Percentiles rank a stretch among this genome's conserved stretches.
phyloP scores from a whole-genome alignment of 2,113 vertebrate genomes.

The Acrocephalus arundinaceus region DNA sequence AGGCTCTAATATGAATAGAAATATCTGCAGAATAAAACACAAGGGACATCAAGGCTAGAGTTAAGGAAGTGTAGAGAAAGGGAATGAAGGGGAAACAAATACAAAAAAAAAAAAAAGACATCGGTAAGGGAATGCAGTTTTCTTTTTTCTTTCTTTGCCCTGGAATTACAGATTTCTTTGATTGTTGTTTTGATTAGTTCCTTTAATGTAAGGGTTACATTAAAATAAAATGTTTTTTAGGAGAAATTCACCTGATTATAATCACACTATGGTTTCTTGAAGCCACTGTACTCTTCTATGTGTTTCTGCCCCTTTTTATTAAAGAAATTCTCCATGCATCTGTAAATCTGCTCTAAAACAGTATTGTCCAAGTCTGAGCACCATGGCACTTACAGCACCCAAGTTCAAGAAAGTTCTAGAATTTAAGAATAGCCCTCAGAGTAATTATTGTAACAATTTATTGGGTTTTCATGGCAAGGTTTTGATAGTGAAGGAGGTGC shows the following conservation, averaged over 20 bases:
- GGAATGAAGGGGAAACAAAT: not conserved
- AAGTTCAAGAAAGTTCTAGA: not conserved
- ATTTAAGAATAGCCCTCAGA: not conserved
- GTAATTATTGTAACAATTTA: not conserved
- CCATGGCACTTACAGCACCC: not conserved
- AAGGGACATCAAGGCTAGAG: not conserved
- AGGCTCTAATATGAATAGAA: not conserved
- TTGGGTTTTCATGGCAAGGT: not conserved
- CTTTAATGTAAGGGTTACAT: not conserved
- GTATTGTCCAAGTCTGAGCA: not conserved
- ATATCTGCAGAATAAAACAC: not conserved
- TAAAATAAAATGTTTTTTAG: not conserved
- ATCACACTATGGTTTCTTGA: not conserved
- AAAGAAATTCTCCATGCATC: not conserved
- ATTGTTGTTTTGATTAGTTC: not conserved
- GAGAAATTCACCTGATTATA: not conserved
- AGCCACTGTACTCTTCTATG: not conserved
- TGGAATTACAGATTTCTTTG: not conserved
- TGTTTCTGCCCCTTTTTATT: not conserved
- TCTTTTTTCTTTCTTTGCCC: not conserved
- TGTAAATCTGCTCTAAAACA: not conserved
- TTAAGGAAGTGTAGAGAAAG: not conserved
- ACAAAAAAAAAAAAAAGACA: not conserved
- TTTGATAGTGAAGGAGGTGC: not conserved
- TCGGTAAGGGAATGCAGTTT: accelerated